Evolutionary conservation across 2,113 vertebrate genomes (phyloP).

Genomic region (Petaurus breviceps): DNA sequence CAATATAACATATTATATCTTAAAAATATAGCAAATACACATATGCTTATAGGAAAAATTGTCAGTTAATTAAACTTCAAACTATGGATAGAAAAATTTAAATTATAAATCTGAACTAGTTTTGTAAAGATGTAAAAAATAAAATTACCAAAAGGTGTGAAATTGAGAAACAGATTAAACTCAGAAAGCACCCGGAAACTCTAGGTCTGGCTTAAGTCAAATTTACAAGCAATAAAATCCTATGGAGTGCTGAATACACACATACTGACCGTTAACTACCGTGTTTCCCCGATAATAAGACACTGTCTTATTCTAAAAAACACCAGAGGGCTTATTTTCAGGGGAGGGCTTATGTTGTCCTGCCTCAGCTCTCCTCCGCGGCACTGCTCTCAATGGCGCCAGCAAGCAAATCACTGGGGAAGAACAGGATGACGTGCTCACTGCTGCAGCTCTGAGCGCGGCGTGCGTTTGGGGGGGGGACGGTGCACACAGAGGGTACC

Average conservation of each 20-base stretch:
- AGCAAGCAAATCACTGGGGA: no score
- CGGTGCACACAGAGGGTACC: no score
- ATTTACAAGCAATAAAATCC: constrained; percentile 34
- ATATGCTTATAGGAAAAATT: neutral
- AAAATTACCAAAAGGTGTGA: neutral
- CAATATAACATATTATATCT: neutral
- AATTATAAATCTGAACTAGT: neutral
- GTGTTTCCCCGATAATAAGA: no score
- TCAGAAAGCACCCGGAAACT: constrained; percentile 25
- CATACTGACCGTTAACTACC: constrained; percentile 8
- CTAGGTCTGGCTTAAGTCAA: neutral
- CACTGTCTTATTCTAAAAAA: no score
- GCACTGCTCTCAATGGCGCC: no score
- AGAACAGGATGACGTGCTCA: no score
- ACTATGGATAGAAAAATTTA: neutral
- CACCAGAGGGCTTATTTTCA: no score
- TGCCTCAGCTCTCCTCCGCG: no score
- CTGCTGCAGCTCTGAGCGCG: no score
- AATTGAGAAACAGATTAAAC: neutral
- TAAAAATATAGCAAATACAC: neutral
- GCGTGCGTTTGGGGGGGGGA: no score
- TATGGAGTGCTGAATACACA: constrained; percentile 10
- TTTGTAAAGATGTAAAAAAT: constrained; percentile 11
- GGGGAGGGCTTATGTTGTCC: no score
- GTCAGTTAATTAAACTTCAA: neutral